Base-by-base conservation (phyloP, 2,888 invertebrate species). In the Lamproptera curius region DNA sequence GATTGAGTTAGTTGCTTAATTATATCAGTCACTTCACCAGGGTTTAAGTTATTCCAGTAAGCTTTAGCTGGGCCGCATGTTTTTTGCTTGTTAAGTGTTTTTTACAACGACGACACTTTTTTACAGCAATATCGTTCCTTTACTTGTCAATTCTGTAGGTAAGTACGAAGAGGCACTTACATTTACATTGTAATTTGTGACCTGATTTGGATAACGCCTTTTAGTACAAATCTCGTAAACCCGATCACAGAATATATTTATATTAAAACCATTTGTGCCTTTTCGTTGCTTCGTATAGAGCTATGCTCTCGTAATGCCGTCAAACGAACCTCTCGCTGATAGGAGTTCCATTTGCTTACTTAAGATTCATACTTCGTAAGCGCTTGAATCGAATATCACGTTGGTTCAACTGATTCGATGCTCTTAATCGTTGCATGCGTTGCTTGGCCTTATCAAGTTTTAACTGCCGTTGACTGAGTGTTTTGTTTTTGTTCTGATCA, bases 371-470 rank as follows among this genome's bases (percentile, higher is more conserved):
- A 14, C 11, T 39, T n/a, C n/a, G n/a, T n/a, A 11, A 20, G 3
- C 11, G 20, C 23, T 20, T 3, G 10, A 26, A n/a, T 39, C 39
- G 39, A 14, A 14, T 11, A 2, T 39, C 39, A 13, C 23, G 23
- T 23, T 26, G 14, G n/a, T 39, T 26, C 13, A 23, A 14, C 26
- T 23, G 34, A 35, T 40, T 26, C 35, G 15, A 17, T 42, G 41
- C 37, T 47, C 14, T 47, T 42, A 47, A 47, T 26, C 16, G 16
- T 42, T 26, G 47, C 47, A 47, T 42, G 42, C 26, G 42, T 42
- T 47, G 36, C 31, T 47, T 42, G 16, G 47, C 42, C 31, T 42
- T n/a, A n/a, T n/a, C n/a, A n/a, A n/a, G n/a, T n/a, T n/a, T n/a
- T 47, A 1, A 36, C 42, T 37, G 28, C 16, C 31, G 47, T 47